A percentile compares a stretch with the other conserved stretches of the same genome.
Evolutionary conservation across 2,888 invertebrate genomes (phyloP).

Genomic region (Ceratothoa steindachneri): DNA sequence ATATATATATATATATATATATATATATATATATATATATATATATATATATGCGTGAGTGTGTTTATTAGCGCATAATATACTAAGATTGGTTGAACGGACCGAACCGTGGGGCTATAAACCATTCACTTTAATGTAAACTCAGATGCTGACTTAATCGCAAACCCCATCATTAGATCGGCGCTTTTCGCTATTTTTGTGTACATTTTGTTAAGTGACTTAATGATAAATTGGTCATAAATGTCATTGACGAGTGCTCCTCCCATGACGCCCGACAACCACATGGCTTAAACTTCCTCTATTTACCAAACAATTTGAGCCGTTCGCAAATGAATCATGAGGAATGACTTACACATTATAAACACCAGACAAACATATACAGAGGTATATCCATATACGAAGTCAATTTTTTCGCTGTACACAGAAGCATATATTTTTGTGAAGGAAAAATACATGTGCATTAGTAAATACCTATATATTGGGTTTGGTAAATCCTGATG

Average conservation of each 20-base stretch:
- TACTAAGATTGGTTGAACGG: background rate
- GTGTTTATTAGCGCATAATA: too few species aligned
- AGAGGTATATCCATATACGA: too few species aligned
- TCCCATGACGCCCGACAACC: background rate
- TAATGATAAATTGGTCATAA: conserved; percentile 9
- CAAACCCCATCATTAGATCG: background rate
- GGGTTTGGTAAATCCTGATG: too few species aligned
- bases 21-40: conserved; percentile 1
- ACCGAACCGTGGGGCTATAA: background rate
- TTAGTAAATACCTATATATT: too few species aligned
- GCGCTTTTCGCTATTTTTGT: background rate
- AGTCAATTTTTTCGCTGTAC: too few species aligned
- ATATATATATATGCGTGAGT: background rate
- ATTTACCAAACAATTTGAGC: background rate
- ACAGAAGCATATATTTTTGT: too few species aligned
- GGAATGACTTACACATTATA: too few species aligned
- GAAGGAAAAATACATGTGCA: too few species aligned
- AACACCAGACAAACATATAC: too few species aligned
- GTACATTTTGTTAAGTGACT: background rate
- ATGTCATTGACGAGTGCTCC: background rate
- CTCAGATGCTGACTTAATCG: conserved; percentile 1
- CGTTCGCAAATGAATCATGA: background rate
- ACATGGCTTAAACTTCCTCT: background rate
- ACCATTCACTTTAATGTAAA: conserved; percentile 8
- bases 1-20: conserved; percentile 15